phyloP scores from a whole-genome alignment of 2,113 vertebrate species.

The Emydocephalus ijimae region DNA sequence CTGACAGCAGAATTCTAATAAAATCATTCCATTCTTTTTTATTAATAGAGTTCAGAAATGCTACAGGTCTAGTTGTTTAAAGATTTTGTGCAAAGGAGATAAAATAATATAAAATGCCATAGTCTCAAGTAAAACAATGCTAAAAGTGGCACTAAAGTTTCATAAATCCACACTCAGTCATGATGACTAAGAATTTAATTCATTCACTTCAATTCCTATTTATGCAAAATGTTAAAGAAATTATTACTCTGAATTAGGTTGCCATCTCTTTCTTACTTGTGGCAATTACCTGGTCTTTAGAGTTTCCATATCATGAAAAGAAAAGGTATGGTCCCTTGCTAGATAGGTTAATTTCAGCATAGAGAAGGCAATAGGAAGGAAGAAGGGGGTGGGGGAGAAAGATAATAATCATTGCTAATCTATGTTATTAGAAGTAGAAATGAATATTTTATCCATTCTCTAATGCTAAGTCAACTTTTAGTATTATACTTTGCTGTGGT shows the following conservation, averaged over 20 bases:
- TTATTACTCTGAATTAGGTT: not conserved
- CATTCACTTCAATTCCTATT: not conserved
- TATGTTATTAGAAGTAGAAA: not conserved
- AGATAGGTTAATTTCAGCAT: not conserved
- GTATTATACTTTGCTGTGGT: not conserved
- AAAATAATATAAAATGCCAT: not conserved
- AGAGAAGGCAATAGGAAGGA: not conserved
- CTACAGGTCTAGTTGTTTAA: constrained; percentile 17
- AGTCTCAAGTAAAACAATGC: not conserved
- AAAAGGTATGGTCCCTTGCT: not conserved
- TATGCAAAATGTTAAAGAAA: not conserved
- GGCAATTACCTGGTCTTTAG: not conserved
- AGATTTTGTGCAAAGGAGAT: not conserved
- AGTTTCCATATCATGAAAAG: not conserved
- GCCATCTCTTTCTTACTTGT: not conserved
- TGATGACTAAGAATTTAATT: not conserved
- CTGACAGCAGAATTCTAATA: constrained; percentile 18
- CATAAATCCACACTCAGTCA: not conserved
- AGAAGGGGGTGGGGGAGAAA: no score
- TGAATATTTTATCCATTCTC: not conserved
- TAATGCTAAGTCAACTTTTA: not conserved
- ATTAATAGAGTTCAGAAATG: constrained; percentile 11
- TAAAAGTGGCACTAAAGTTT: not conserved
- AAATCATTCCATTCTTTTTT: not conserved
- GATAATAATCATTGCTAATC: not conserved